Evolutionary conservation across 1,140 invertebrate species (phyloP).

Genomic region (Lucilia sericata): DNA sequence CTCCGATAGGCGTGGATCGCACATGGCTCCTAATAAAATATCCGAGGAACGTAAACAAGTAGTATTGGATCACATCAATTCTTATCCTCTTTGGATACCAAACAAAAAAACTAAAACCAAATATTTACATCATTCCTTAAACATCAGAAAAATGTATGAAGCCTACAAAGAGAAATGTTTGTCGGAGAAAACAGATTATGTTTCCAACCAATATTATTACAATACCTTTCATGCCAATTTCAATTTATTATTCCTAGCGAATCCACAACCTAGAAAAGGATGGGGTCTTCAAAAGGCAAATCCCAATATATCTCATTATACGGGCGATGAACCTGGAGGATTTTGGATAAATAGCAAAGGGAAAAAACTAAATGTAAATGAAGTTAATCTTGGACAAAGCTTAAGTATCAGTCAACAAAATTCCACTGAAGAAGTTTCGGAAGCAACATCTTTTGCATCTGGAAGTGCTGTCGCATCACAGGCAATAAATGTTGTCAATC

Average conservation of each 20-base stretch:
- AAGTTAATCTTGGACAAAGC: not conserved
- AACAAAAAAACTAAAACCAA: slow-evolving; percentile 45
- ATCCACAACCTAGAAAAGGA: not conserved
- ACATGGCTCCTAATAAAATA: slow-evolving; percentile 30
- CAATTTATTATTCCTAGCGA: not conserved
- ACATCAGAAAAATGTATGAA: slow-evolving; percentile 43
- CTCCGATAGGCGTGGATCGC: slow-evolving; percentile 23
- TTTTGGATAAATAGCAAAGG: not conserved
- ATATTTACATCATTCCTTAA: slow-evolving; percentile 44
- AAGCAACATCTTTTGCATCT: not conserved
- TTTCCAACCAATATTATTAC: slow-evolving; percentile 35
- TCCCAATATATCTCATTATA: slow-evolving; percentile 33
- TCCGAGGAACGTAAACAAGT: not conserved
- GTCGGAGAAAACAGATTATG: not conserved
- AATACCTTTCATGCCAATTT: slow-evolving; percentile 46
- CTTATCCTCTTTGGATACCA: slow-evolving; percentile 47
- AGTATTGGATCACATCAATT: slow-evolving; percentile 41
- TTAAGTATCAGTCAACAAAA: not conserved
- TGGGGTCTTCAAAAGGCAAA: not conserved
- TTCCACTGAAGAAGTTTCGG: not conserved
- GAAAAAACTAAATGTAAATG: not conserved
- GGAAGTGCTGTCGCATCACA: not conserved
- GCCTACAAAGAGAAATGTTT: slow-evolving; percentile 45
- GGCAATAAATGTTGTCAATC: not conserved
- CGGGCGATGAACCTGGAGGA: not conserved